Evolutionary conservation across 2,888 invertebrate species (phyloP), one percentile per base, ranked within the genome.

Genomic region (Pseudococcus jackbeardsleyi): DNA sequence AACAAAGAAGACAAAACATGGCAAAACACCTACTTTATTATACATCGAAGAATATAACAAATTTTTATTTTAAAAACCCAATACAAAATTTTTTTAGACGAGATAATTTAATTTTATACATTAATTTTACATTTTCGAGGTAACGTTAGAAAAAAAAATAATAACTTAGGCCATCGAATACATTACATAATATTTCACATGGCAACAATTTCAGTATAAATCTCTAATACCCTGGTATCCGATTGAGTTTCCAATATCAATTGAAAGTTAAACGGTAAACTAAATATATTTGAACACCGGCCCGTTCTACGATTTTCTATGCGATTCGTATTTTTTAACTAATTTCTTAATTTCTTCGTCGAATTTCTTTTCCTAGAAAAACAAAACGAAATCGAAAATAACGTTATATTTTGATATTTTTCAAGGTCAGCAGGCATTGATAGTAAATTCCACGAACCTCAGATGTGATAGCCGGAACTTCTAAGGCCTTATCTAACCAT

Each of bases 401-500:
- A 8, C 15, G 84, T 17, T 59, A 59, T 77, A 84, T 12, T 84
- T 50, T 26, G 12, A 46, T 26, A 50, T 50, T 9, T n/a, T 22
- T 50, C n/a, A 33, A 33, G 26, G 26, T 33, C 26, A 33, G 3
- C 1, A 2, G 3, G 26, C 26, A 33, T 33, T 33, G 26, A 33
- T 33, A 33, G 26, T 33, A 33, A 33, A 33, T 33, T 33, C 26
- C 3, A 88, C 50, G 85, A 42, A 90, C 91, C 90, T 90, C 90
- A 54, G 90, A 89, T 85, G 90, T 89, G 54, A 89, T 88, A 17
- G 86, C 84, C 6, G 89, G 89, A 26, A 90, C 89, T 26, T 90
- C 89, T 26, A 89, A 89, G 59, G 90, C 90, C 88, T 90, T 89
- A 86, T 92, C 91, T 79, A 95, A 91, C 92, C 93, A 93, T 42